A percentile compares a stretch with the other conserved stretches of the same genome.
Conservation (phyloP, 2,888 invertebrate species). For the Callyntrura sp. region DNA sequence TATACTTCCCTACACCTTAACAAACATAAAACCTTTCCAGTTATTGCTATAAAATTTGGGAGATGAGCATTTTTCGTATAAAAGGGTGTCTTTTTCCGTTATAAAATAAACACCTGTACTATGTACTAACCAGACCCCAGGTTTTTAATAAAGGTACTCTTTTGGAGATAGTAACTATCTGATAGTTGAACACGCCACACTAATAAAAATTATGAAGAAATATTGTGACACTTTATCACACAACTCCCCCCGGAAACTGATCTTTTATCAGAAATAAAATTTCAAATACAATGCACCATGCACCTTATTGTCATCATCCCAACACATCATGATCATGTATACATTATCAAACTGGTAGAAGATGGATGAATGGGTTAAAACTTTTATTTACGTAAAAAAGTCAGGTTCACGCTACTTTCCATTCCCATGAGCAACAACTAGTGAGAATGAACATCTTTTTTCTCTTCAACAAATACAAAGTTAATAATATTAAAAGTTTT, state of each 20-base stretch:
- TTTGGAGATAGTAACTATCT: no score
- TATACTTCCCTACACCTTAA: no score
- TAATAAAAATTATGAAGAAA: slow-evolving; percentile 53
- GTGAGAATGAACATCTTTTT: no score
- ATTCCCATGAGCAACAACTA: slow-evolving; percentile 47
- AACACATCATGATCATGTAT: no score
- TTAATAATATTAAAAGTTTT: neutral
- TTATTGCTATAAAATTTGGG: no score
- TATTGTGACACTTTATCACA: slow-evolving; percentile 48
- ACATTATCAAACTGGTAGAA: slow-evolving; percentile 21
- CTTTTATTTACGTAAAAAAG: neutral
- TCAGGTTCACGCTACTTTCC: slow-evolving; percentile 53
- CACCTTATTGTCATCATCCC: neutral
- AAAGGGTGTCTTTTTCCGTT: no score
- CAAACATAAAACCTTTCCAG: no score
- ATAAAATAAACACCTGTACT: no score
- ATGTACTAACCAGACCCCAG: no score
- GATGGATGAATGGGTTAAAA: neutral
- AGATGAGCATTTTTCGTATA: no score
- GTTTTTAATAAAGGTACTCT: no score
- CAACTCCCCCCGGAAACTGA: slow-evolving; percentile 62
- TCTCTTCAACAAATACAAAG: slow-evolving; percentile 6
- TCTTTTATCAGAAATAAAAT: slow-evolving; percentile 23
- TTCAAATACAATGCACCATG: slow-evolving; percentile 14
- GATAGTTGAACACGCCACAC: no score